phyloP scores from a whole-genome alignment of 1,140 invertebrate species.

The Tetragnatha versicolor region DNA sequence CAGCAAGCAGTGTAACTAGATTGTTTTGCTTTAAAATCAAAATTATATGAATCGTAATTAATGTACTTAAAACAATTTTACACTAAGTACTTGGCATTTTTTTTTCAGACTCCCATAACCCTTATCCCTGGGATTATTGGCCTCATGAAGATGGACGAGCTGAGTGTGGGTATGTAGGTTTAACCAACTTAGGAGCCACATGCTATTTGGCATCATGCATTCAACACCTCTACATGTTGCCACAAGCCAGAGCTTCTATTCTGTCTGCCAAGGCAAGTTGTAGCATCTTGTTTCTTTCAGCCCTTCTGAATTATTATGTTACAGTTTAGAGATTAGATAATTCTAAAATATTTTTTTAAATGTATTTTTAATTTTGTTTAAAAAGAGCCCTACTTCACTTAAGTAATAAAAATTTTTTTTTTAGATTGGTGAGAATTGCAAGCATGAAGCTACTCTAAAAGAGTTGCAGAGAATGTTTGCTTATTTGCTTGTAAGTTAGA shows the following conservation, averaged over 20 bases:
- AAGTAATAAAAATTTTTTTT: constrained; percentile 32
- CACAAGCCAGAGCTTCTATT: constrained; percentile 83
- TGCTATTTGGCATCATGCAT: constrained; percentile 98
- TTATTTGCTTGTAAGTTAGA: constrained; percentile 79
- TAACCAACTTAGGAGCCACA: constrained; percentile 93
- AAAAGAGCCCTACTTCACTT: no score
- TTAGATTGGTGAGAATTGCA: constrained; percentile 69
- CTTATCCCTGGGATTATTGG: constrained; percentile 97
- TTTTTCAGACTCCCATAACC: constrained; percentile 74
- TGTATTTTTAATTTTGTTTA: background rate
- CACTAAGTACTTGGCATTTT: no score
- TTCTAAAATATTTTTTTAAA: background rate
- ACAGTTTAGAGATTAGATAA: no score
- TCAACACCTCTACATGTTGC: constrained; percentile 97
- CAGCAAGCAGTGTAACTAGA: no score
- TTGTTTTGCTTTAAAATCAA: no score
- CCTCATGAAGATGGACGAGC: constrained; percentile 92
- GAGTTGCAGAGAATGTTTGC: constrained; percentile 96
- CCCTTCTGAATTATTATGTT: background rate
- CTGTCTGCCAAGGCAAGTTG: constrained; percentile 69
- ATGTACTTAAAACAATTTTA: no score
- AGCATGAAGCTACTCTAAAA: constrained; percentile 81
- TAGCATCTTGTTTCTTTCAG: background rate
- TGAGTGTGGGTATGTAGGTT: constrained; percentile 91
- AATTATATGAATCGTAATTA: no score